These are phyloP conservation scores for Rhagonycha lutea DNA, from an alignment of 2,888 invertebrate species.

Conservation along the genomic window DNA sequence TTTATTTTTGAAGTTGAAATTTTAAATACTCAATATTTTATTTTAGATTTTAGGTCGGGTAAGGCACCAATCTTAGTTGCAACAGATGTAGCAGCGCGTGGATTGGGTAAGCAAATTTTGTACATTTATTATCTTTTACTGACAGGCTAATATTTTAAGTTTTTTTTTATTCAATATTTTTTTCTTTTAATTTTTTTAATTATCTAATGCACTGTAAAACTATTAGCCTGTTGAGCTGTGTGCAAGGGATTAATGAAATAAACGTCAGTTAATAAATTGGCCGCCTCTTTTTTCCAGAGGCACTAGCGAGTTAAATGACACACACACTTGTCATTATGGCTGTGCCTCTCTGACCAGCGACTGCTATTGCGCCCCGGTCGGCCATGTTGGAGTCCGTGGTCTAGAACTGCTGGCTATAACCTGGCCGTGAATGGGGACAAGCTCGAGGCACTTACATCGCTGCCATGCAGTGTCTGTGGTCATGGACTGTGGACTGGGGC, in stretches of 20 bases:
- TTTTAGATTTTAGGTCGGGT: slow-evolving; percentile 81
- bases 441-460: slow-evolving; percentile 38
- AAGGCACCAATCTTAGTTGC: slow-evolving; percentile 89
- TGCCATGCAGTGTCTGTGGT: slow-evolving; percentile 35
- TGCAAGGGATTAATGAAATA: slow-evolving; percentile 41
- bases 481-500: slow-evolving; percentile 41
- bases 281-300: slow-evolving; percentile 56
- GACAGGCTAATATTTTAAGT: slow-evolving; percentile 46
- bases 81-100: slow-evolving; percentile 93
- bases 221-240: slow-evolving; percentile 51
- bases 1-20: neutral
- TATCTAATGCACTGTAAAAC: slow-evolving; percentile 24
- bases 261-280: slow-evolving; percentile 47
- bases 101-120: slow-evolving; percentile 74
- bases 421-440: slow-evolving; percentile 39
- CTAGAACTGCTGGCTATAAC: slow-evolving; percentile 41
- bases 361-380: slow-evolving; percentile 38
- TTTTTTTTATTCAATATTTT: slow-evolving; percentile 33
- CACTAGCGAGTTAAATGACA: slow-evolving; percentile 54
- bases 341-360: slow-evolving; percentile 50
- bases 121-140: slow-evolving; percentile 33
- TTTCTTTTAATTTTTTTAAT: slow-evolving; percentile 31
- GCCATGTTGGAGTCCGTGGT: slow-evolving; percentile 51
- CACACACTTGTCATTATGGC: slow-evolving; percentile 52
- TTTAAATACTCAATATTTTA: slow-evolving; percentile 3